Evolutionary conservation across 2,113 vertebrate genomes (phyloP).

Genomic region (Eonycteris spelaea): DNA sequence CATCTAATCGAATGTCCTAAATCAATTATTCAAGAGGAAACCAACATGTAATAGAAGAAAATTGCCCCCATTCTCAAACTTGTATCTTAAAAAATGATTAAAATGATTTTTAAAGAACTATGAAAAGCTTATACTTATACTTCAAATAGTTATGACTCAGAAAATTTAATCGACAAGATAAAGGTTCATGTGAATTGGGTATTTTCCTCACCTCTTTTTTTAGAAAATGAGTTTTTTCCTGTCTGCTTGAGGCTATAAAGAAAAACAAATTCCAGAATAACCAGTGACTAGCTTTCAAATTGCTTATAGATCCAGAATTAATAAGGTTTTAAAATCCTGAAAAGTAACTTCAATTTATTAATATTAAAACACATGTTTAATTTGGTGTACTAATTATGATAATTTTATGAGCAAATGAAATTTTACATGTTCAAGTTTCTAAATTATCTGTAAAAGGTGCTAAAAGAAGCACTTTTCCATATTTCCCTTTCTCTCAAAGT

Average conservation of each 20-base stretch:
- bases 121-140: background rate
- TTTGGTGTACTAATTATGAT: background rate
- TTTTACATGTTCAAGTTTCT: background rate
- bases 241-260: background rate
- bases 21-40: background rate
- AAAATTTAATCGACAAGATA: background rate
- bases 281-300: background rate
- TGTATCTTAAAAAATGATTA: background rate
- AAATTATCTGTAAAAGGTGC: conserved; percentile 13
- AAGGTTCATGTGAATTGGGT: background rate
- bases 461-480: background rate
- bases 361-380: conserved; percentile 1
- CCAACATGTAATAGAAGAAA: background rate
- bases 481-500: background rate
- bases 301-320: background rate
- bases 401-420: conserved; percentile 40
- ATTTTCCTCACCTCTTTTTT: background rate
- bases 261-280: background rate
- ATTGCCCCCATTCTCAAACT: background rate
- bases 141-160: background rate
- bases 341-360: background rate
- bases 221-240: background rate
- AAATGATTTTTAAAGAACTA: background rate
- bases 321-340: background rate
- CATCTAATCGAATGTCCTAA: background rate